Evolutionary conservation across 2,113 vertebrate species (phyloP), one percentile per base, ranked within the genome.

Genomic region (mouse (Mus musculus)): DNA sequence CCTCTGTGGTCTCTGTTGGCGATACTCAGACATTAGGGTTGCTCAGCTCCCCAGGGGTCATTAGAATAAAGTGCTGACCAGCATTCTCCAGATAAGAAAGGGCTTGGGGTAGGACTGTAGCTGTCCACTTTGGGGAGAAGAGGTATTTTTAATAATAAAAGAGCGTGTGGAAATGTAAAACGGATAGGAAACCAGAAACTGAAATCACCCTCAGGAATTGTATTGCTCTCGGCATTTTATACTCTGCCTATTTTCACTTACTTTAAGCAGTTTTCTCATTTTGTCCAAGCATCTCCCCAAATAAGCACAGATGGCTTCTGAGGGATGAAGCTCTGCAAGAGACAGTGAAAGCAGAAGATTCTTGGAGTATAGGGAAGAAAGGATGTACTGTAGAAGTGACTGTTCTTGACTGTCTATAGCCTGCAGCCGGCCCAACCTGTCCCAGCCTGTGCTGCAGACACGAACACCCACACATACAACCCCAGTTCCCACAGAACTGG

Each of bases 391-490:
- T 54, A 19, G 14, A 36, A 89, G 73, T 46, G 69, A 24, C 75
- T 89, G 84, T 69, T 92, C 95, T 93, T 95, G 95, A 94, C 84
- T 69, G 78, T 22, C 49, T 77, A 80, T 17, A 95, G n/a, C 56
- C 71, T 63, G 46, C n/a, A 72, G 33, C 86, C 80, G n/a, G 59
- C 85, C 54, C 80, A 86, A 65, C 76, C 76, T 86, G 39, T 90
- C 91, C 54, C 14, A 26, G 4, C 88, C 69, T 72, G 71, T 88
- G 88, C 88, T 56, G 39, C 69, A 93, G 92, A 63, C 92, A 67
- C 36, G 81, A 39, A 90, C 59, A 65, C 39, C 59, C 16, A 63
- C 59, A 85, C 22, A 63, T 5, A 30, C 30, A 36, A 54, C 36
- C 22, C 89, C 63, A 6, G 46, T 61, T n/a, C 46, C 46, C 1